Conservation (phyloP, 2,113 vertebrate species). For the Tupaia tana region DNA sequence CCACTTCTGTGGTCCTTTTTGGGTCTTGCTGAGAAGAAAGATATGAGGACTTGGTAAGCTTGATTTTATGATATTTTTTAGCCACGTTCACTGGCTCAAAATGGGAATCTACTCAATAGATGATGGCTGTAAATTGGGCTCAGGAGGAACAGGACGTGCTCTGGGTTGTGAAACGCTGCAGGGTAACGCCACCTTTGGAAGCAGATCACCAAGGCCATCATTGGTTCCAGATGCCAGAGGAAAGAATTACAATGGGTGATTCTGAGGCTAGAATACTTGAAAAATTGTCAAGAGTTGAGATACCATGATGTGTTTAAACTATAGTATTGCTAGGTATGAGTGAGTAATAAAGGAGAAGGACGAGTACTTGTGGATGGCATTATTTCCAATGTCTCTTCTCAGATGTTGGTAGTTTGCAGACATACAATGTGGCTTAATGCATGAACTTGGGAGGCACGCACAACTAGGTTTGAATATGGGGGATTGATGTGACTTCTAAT, state of each 20-base stretch:
- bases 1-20: background rate
- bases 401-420: background rate
- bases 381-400: background rate
- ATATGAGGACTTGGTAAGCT: background rate
- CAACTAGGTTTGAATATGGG: background rate
- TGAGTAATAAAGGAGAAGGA: background rate
- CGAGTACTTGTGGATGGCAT: background rate
- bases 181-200: no score
- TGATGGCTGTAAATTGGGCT: background rate
- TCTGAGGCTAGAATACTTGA: background rate
- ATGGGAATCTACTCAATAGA: background rate
- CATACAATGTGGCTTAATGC: fast-evolving
- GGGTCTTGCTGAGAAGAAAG: background rate
- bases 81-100: background rate
- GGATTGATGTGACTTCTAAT: background rate
- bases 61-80: background rate
- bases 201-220: background rate
- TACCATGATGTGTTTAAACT: background rate
- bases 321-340: background rate
- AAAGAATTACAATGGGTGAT: background rate
- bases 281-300: background rate
- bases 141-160: background rate
- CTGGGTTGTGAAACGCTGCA: fast-evolving
- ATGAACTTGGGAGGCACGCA: background rate
- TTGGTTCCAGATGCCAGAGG: background rate